A percentile compares a stretch with the other conserved stretches of the same genome.
Evolutionary conservation across 2,797 vertebrate species (phyloP).

Genomic region (Micropoecilia bifurca): DNA sequence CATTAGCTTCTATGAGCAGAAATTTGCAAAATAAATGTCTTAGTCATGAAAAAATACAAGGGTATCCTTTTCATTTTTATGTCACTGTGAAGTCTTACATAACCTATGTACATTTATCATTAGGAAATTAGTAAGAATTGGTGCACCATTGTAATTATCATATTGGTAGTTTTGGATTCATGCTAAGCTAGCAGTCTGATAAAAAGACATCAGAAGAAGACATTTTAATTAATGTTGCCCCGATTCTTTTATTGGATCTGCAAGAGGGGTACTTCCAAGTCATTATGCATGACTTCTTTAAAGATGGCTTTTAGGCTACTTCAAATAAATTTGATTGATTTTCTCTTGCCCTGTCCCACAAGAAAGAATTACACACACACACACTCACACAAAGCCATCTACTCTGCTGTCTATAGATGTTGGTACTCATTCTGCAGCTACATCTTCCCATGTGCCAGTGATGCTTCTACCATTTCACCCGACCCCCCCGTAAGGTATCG

Average conservation of each 20-base stretch:
- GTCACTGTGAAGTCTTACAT: neutral
- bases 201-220: neutral
- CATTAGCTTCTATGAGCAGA: neutral
- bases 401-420: conserved; percentile 1
- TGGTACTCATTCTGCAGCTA: conserved; percentile 25
- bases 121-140: neutral
- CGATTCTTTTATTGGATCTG: neutral
- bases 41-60: neutral
- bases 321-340: neutral
- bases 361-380: neutral
- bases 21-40: neutral
- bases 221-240: neutral
- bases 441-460: conserved; percentile 49
- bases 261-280: neutral
- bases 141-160: neutral
- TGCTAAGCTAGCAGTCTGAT: neutral
- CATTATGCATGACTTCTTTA: neutral
- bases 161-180: neutral
- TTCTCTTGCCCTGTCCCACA: neutral
- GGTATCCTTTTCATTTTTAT: neutral
- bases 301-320: neutral
- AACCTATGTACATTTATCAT: neutral
- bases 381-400: too few species aligned
- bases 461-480: conserved; percentile 58
- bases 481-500: conserved; percentile 45